A percentile compares a stretch with the other conserved stretches of the same genome.
phyloP scores from a whole-genome alignment of 2,113 vertebrate genomes.

The Hippolais icterina region DNA sequence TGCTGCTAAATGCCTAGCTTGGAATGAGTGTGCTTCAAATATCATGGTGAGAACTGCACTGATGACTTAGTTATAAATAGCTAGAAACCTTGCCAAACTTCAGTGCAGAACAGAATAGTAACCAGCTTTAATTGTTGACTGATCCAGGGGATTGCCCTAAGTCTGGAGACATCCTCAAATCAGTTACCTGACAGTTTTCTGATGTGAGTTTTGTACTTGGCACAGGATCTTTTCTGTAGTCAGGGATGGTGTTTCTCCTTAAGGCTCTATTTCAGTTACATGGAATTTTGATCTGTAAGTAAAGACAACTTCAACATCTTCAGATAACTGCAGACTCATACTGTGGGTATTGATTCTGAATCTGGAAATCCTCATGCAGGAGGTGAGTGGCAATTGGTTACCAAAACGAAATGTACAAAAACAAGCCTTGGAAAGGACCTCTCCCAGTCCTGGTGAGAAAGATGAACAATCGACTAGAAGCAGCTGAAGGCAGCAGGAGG shows the following conservation, averaged over 20 bases:
- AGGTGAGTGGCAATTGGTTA: neutral
- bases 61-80: neutral
- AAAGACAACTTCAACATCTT: neutral
- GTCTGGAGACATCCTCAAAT: neutral
- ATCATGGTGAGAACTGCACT: neutral
- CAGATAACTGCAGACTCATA: neutral
- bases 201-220: neutral
- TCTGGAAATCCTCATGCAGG: neutral
- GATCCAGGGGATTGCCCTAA: neutral
- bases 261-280: neutral
- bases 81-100: neutral
- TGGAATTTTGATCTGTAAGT: neutral
- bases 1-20: neutral
- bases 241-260: neutral
- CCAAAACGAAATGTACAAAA: neutral
- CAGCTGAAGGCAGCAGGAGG: neutral
- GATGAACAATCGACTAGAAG: neutral
- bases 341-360: neutral
- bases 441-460: neutral
- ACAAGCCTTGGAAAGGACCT: neutral
- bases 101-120: neutral
- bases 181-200: neutral
- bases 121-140: neutral
- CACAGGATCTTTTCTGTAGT: neutral
- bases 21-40: neutral